phyloP scores from a whole-genome alignment of 2,113 vertebrate genomes.

The Paradisaea rubra region DNA sequence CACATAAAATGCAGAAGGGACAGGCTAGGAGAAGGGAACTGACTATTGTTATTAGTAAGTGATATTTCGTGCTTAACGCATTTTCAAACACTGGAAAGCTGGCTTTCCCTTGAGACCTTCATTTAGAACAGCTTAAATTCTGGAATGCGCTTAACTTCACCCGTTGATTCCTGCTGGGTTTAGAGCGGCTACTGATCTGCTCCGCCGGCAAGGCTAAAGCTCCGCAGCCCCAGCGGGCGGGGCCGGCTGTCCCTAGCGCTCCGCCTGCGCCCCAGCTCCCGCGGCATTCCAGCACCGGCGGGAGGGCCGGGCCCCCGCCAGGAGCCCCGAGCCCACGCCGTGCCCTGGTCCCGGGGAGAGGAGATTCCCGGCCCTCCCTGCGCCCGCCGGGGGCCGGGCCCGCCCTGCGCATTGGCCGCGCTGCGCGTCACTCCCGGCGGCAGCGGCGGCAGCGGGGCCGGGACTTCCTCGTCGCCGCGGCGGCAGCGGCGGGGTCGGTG shows the following conservation, averaged over 20 bases:
- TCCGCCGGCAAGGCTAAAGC: not conserved
- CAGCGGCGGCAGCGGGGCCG: not conserved
- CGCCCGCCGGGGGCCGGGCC: not conserved
- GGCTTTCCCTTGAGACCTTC: not conserved
- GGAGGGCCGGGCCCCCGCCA: fast-evolving
- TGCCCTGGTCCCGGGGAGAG: not conserved
- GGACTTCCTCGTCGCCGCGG: not conserved
- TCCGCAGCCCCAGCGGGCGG: not conserved
- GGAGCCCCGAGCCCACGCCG: no score
- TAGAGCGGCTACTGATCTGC: fast-evolving
- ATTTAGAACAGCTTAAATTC: not conserved
- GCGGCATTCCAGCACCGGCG: fast-evolving
- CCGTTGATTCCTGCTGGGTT: fast-evolving
- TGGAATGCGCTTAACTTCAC: not conserved
- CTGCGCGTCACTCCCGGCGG: not conserved
- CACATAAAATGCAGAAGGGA: not conserved
- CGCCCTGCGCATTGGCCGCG: conserved; percentile 4
- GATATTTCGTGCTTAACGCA: not conserved
- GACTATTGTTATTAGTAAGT: not conserved
- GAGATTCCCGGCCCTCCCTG: not conserved
- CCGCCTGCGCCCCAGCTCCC: not conserved
- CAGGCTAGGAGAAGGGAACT: not conserved
- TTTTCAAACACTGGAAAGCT: not conserved
- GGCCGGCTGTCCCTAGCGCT: fast-evolving
- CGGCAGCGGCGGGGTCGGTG: not conserved